phyloP scores from a whole-genome alignment of 2,888 invertebrate genomes.

The Synanthedon vespiformis region DNA sequence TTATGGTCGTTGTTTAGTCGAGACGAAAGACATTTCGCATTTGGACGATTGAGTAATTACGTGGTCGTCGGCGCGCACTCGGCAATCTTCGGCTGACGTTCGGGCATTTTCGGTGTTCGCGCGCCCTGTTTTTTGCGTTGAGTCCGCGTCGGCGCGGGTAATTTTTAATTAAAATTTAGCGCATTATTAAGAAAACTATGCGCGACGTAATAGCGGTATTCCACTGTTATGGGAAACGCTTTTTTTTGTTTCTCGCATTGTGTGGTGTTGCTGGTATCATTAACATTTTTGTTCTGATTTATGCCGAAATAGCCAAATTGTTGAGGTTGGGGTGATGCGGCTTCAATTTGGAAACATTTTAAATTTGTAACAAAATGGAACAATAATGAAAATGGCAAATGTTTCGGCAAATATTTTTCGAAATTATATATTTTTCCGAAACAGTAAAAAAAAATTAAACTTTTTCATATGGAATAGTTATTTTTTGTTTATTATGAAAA shows the following conservation, averaged over 20 bases:
- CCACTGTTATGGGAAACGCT: conserved; percentile 15
- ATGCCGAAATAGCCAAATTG: background rate
- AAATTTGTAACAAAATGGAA: no score
- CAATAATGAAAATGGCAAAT: no score
- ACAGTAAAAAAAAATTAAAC: no score
- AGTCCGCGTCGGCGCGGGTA: conserved; percentile 24
- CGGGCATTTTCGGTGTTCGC: conserved; percentile 33
- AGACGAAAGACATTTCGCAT: conserved; percentile 29
- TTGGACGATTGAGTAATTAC: conserved; percentile 52
- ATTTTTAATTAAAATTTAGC: conserved; percentile 61
- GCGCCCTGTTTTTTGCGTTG: conserved; percentile 30
- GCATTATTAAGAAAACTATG: conserved; percentile 58
- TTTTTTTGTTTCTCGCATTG: conserved; percentile 5
- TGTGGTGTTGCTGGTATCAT: conserved; percentile 1
- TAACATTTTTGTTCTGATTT: background rate
- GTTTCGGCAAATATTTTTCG: no score
- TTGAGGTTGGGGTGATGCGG: no score
- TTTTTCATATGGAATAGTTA: no score
- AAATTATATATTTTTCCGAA: no score
- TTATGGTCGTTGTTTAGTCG: conserved; percentile 15
- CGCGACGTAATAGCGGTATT: conserved; percentile 15
- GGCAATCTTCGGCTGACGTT: conserved; percentile 27
- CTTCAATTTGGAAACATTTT: no score
- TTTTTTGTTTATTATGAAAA: no score
- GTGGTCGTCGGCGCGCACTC: conserved; percentile 25